Conservation (phyloP, 2,797 vertebrate genomes). For the Gobio occitaniae region DNA sequence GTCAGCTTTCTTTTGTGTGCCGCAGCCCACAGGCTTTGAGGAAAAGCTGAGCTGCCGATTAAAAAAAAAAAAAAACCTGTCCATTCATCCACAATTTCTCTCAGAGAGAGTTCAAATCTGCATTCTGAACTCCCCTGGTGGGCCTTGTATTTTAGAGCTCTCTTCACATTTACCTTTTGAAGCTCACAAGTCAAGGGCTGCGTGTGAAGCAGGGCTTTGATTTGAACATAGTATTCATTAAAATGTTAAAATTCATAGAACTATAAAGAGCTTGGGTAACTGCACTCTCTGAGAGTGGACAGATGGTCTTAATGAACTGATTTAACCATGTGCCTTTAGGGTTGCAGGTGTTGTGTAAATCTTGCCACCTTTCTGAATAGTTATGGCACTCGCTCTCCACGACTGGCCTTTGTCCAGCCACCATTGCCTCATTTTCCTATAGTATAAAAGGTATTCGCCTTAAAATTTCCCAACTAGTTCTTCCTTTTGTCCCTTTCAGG, state of each 20-base stretch:
- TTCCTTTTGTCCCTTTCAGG: slow-evolving; percentile 72
- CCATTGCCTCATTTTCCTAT: background rate
- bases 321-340: background rate
- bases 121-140: slow-evolving; percentile 13
- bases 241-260: slow-evolving; percentile 16
- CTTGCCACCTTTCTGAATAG: background rate
- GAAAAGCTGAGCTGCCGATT: slow-evolving; percentile 14
- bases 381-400: background rate
- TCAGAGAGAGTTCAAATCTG: slow-evolving; percentile 1
- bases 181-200: slow-evolving; percentile 17
- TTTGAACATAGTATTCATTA: slow-evolving; percentile 19
- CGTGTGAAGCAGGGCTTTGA: slow-evolving; percentile 8
- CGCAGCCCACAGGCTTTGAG: slow-evolving; percentile 43
- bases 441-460: background rate
- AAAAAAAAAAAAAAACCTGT: background rate
- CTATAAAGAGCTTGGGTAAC: slow-evolving; percentile 32
- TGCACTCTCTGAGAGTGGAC: slow-evolving; percentile 14
- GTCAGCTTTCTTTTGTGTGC: slow-evolving; percentile 55
- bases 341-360: slow-evolving; percentile 10
- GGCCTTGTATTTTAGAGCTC: slow-evolving; percentile 12
- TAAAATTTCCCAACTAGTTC: background rate
- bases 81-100: slow-evolving; percentile 31
- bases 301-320: slow-evolving; percentile 21
- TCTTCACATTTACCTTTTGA: slow-evolving; percentile 35
- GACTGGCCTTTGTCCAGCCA: background rate